Conservation (phyloP, 2,888 invertebrate species). For the Icerya purchasi region DNA sequence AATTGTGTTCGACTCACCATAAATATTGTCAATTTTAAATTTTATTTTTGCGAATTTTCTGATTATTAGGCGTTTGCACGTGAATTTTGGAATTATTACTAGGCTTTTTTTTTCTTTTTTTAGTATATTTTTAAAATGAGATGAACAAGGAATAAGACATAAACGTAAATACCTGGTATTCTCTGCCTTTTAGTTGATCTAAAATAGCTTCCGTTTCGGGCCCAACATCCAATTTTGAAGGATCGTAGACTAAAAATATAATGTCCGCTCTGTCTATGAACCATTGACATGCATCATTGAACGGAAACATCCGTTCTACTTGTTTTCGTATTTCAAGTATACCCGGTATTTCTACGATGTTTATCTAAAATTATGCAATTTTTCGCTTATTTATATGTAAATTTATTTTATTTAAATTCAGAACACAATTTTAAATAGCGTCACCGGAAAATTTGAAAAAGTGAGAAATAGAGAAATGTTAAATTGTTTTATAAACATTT, state of each 20-base stretch:
- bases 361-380: conserved; percentile 39
- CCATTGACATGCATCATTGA: conserved; percentile 92
- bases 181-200: conserved; percentile 81
- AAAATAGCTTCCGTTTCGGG: conserved; percentile 85
- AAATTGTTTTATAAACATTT: too few relatives aligned
- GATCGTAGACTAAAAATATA: conserved; percentile 86
- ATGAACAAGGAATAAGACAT: too few relatives aligned
- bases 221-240: conserved; percentile 83
- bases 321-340: conserved; percentile 84
- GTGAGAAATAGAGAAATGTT: too few relatives aligned
- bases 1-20: too few relatives aligned
- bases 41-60: too few relatives aligned
- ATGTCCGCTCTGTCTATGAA: conserved; percentile 90
- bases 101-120: too few relatives aligned
- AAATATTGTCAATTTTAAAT: too few relatives aligned
- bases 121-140: too few relatives aligned
- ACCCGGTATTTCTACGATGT: conserved; percentile 88
- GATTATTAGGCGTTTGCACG: too few relatives aligned
- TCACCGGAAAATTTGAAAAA: too few relatives aligned
- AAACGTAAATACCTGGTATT: conserved; percentile 59
- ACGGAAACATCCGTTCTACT: conserved; percentile 77
- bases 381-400: neutral
- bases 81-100: too few relatives aligned
- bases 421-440: too few relatives aligned
- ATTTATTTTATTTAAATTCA: neutral